These are phyloP conservation scores for Bombus huntii DNA, from an alignment of 1,140 invertebrate species.

Conservation along the genomic window DNA sequence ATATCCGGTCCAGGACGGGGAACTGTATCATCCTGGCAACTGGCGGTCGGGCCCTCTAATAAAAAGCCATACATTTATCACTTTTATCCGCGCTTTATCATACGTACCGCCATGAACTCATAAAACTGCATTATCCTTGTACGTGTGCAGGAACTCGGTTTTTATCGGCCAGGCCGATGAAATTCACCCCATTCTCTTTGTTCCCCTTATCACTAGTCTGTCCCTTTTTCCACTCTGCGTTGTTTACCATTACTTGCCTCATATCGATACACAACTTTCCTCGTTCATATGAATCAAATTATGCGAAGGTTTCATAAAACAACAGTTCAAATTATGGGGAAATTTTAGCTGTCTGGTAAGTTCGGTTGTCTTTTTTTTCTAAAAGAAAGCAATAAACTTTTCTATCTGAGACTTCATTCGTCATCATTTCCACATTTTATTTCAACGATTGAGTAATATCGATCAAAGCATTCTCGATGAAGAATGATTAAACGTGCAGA, in stretches of 20 bases:
- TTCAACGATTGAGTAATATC: background rate
- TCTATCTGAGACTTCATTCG: background rate
- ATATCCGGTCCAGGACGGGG: conserved; percentile 8
- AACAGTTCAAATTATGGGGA: background rate
- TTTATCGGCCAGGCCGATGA: conserved; percentile 35
- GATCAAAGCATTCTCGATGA: background rate
- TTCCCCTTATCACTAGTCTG: background rate
- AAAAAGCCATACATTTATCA: conserved; percentile 52
- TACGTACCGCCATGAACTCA: conserved; percentile 27
- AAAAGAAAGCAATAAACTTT: background rate
- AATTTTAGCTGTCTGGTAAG: background rate
- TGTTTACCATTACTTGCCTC: background rate
- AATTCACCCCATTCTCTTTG: background rate
- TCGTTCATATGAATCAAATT: conserved; percentile 5
- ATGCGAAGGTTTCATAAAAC: background rate
- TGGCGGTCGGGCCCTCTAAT: conserved; percentile 3
- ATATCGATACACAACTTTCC: conserved; percentile 27
- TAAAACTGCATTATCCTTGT: conserved; percentile 42
- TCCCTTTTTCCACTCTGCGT: background rate
- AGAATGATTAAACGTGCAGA: background rate
- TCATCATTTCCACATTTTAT: background rate
- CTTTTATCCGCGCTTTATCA: conserved; percentile 48
- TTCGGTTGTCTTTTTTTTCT: too few relatives aligned
- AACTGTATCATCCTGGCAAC: conserved; percentile 23
- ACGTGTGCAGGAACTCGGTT: conserved; percentile 26